phyloP scores from a whole-genome alignment of 2,113 vertebrate species.

The Cyphomyrus discorhynchus region DNA sequence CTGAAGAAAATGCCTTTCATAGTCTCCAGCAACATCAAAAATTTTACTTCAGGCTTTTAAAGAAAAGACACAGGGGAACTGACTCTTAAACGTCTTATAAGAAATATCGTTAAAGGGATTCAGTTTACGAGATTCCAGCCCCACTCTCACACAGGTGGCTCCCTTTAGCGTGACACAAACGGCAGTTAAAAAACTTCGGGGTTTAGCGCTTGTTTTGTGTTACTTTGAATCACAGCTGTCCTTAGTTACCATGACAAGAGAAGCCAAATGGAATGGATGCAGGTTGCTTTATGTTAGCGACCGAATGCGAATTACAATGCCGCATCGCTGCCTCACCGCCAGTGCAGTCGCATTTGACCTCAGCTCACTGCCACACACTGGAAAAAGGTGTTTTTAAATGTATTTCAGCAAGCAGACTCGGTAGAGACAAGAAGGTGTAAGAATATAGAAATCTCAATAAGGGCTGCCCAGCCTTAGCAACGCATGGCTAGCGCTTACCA shows the following conservation, averaged over 20 bases:
- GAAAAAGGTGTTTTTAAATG: not conserved
- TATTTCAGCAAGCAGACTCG: not conserved
- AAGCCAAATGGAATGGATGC: slow-evolving; percentile 6
- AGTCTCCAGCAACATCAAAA: not conserved
- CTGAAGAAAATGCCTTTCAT: not conserved
- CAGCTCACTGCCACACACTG: not conserved
- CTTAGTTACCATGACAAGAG: slow-evolving; percentile 21
- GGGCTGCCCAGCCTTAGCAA: not conserved
- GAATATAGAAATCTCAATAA: not conserved
- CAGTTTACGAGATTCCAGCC: not conserved
- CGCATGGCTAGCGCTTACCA: not conserved
- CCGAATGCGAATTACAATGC: not conserved
- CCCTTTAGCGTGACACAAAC: not conserved
- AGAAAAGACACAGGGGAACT: not conserved
- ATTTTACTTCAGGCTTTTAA: not conserved
- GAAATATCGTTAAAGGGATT: not conserved
- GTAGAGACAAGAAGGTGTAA: not conserved
- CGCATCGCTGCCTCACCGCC: not conserved
- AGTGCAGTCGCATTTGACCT: not conserved
- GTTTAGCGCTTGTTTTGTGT: not conserved
- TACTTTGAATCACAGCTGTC: not conserved
- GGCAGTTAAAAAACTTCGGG: not conserved
- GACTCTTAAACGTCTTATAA: not conserved
- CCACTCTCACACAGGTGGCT: not conserved
- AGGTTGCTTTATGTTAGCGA: not conserved